Evolutionary conservation across 2,113 vertebrate genomes (phyloP).

Genomic region (Hippocampus mohnikei): DNA sequence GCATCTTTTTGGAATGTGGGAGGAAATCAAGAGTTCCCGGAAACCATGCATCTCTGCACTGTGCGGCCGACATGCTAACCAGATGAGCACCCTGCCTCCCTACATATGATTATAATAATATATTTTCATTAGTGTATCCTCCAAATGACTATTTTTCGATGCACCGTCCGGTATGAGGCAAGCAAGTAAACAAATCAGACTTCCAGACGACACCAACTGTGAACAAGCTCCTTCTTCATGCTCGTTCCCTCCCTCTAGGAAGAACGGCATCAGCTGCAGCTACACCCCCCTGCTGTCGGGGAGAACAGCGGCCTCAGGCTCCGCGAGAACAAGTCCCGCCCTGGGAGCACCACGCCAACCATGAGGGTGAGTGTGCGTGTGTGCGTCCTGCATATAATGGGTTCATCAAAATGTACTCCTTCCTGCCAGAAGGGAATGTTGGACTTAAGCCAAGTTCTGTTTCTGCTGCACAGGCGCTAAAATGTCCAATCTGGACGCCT

Average conservation of each 20-base stretch:
- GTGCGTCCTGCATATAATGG: slow-evolving; percentile 6
- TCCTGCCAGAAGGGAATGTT: slow-evolving; percentile 28
- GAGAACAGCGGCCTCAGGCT: too few species aligned
- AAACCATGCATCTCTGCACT: too few species aligned
- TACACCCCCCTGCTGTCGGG: slow-evolving; percentile 68
- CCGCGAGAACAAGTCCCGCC: slow-evolving; percentile 80
- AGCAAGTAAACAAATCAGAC: slow-evolving; percentile 28
- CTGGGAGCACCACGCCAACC: slow-evolving; percentile 79
- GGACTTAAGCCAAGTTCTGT: slow-evolving; percentile 22
- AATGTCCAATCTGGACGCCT: neutral
- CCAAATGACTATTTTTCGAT: slow-evolving; percentile 2
- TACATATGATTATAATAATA: neutral
- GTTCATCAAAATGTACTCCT: slow-evolving; percentile 24
- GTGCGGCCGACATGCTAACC: too few species aligned
- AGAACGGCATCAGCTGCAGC: slow-evolving; percentile 83
- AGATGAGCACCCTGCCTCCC: too few species aligned
- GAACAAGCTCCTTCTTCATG: slow-evolving; percentile 50
- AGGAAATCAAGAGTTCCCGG: too few species aligned
- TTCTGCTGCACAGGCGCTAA: slow-evolving; percentile 8
- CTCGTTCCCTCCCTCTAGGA: slow-evolving; percentile 74
- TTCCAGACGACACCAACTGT: slow-evolving; percentile 40
- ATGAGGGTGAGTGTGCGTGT: slow-evolving; percentile 77
- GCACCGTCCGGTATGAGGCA: slow-evolving; percentile 36
- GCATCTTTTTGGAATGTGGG: too few species aligned
- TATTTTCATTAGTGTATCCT: neutral